Conservation (phyloP, 2,888 invertebrate species). For the Allygus modestus region DNA sequence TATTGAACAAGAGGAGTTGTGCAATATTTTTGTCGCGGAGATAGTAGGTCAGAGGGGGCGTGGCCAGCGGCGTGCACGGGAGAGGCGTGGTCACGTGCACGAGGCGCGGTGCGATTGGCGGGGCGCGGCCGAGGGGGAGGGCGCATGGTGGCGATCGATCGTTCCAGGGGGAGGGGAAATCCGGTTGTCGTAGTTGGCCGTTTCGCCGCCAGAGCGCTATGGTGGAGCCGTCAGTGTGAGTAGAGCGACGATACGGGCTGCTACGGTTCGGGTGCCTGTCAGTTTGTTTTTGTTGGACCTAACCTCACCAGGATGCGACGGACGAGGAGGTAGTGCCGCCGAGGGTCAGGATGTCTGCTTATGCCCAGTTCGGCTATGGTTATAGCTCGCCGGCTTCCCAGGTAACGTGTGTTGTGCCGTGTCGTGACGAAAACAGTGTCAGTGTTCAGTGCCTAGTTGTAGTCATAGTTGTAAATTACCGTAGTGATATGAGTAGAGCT, state of each 20-base stretch:
- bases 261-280: constrained; percentile 62
- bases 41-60: constrained; percentile 61
- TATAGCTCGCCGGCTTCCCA: constrained; percentile 90
- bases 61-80: constrained; percentile 17
- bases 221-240: constrained; percentile 59
- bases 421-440: background rate
- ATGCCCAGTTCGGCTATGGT: constrained; percentile 95
- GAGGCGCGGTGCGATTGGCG: constrained; percentile 26
- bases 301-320: constrained; percentile 39
- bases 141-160: constrained; percentile 50
- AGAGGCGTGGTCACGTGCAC: constrained; percentile 27
- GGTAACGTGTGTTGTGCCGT: constrained; percentile 77
- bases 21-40: constrained; percentile 62
- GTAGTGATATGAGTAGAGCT: too few relatives aligned
- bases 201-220: constrained; percentile 61
- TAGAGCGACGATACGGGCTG: constrained; percentile 50
- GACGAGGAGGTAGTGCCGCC: constrained; percentile 18
- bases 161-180: constrained; percentile 66
- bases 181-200: constrained; percentile 59
- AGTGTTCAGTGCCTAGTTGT: constrained; percentile 14
- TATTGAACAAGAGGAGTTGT: constrained; percentile 63
- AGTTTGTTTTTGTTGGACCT: constrained; percentile 54
- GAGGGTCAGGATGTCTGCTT: constrained; percentile 82
- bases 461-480: background rate
- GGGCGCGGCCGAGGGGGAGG: constrained; percentile 23